Evolutionary conservation across 2,888 invertebrate genomes (phyloP).

Genomic region (Ophion slaviceki): DNA sequence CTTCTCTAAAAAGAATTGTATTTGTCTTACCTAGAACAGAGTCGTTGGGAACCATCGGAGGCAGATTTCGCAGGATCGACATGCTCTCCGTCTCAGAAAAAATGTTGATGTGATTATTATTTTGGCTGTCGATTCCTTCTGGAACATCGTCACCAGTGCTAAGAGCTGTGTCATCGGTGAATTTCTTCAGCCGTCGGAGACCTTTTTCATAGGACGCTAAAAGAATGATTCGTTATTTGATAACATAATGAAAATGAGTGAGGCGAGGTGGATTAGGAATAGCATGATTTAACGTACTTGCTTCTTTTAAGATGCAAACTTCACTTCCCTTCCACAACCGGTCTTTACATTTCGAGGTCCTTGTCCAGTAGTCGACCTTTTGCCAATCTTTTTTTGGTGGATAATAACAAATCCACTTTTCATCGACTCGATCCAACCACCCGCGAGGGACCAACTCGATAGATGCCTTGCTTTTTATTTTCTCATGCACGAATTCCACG

Average conservation of each 20-base stretch:
- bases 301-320: conserved; percentile 36
- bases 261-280: conserved; percentile 1
- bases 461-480: conserved; percentile 1
- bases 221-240: background rate
- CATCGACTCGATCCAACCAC: conserved; percentile 17
- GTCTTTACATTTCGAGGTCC: conserved; percentile 12
- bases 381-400: conserved; percentile 28
- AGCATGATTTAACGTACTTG: conserved; percentile 30
- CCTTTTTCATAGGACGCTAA: conserved; percentile 40
- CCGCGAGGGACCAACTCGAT: conserved; percentile 22
- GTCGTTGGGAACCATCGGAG: conserved; percentile 17
- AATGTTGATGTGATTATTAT: background rate
- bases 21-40: background rate
- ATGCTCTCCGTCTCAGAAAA: background rate
- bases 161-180: conserved; percentile 4
- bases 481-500: conserved; percentile 27
- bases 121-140: background rate
- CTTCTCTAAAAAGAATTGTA: too few species aligned
- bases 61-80: background rate
- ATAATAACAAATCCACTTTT: conserved; percentile 26
- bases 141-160: conserved; percentile 22
- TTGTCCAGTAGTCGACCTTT: conserved; percentile 35
- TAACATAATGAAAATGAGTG: background rate
- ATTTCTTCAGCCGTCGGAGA: conserved; percentile 13
- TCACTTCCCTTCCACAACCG: conserved; percentile 19